A percentile compares a stretch with the other conserved stretches of the same genome.
These are phyloP conservation scores for Dolomedes plantarius DNA, from an alignment of 2,888 invertebrate species.

Conservation along the genomic window DNA sequence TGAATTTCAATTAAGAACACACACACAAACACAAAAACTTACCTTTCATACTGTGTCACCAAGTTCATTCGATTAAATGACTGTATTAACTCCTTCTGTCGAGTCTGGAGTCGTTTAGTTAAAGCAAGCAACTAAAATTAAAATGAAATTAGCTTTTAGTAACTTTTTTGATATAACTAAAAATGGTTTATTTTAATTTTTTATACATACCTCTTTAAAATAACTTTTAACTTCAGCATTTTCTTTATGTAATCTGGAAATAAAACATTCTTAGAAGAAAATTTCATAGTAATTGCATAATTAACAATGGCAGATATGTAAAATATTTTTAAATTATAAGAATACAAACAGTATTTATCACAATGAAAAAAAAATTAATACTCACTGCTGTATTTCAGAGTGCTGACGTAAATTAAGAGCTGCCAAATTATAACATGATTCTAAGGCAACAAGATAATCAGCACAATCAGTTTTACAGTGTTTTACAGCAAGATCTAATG, in stretches of 20 bases:
- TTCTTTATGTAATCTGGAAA: slow-evolving; percentile 69
- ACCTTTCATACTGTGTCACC: slow-evolving; percentile 23
- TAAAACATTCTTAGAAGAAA: no score
- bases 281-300: no score
- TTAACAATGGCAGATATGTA: no score
- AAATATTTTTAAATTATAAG: no score
- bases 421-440: slow-evolving; percentile 75
- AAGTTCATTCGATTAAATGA: slow-evolving; percentile 29
- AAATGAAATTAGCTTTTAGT: not conserved
- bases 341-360: no score
- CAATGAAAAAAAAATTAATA: no score
- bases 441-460: slow-evolving; percentile 75
- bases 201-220: slow-evolving; percentile 72
- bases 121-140: slow-evolving; percentile 49
- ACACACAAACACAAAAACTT: no score
- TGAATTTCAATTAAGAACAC: no score
- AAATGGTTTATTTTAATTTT: no score
- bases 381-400: slow-evolving; percentile 72
- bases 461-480: slow-evolving; percentile 74
- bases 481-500: slow-evolving; percentile 75
- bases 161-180: no score
- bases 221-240: slow-evolving; percentile 72
- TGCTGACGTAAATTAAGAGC: slow-evolving; percentile 74
- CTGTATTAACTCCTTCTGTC: slow-evolving; percentile 57
- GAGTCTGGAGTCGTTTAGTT: slow-evolving; percentile 55